phyloP scores from a whole-genome alignment of 30 jellyfish, hydroid and myxozoan species.

The Turritopsis rubra region DNA sequence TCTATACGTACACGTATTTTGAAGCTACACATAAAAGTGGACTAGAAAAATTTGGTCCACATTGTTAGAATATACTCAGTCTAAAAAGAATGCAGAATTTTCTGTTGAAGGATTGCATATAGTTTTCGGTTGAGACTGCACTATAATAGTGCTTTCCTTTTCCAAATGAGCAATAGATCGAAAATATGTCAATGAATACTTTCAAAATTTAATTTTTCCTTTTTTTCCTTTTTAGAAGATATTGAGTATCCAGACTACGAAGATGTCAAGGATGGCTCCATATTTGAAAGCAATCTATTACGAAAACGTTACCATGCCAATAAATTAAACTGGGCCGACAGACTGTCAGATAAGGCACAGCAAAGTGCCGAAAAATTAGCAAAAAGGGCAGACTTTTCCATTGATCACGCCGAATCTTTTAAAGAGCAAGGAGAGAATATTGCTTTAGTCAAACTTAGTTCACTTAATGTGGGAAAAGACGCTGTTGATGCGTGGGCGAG shows the following conservation, averaged over 20 bases:
- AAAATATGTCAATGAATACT: not conserved
- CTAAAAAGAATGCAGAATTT: no score
- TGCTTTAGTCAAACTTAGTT: conserved; percentile 52
- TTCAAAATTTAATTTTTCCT: not conserved
- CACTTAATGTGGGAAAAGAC: conserved; percentile 85
- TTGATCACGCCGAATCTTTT: conserved; percentile 28
- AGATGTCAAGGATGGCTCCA: conserved; percentile 90
- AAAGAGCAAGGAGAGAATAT: conserved; percentile 57
- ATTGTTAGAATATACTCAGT: no score
- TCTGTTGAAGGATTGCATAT: no score
- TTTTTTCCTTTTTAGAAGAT: conserved; percentile 35
- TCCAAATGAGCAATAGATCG: no score
- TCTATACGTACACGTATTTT: no score
- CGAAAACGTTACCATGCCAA: conserved; percentile 71
- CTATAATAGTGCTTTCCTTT: no score
- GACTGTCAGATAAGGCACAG: conserved; percentile 81
- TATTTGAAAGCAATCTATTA: conserved; percentile 65
- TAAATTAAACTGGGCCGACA: conserved; percentile 79
- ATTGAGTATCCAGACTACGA: conserved; percentile 87
- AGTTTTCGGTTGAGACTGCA: no score
- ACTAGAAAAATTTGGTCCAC: no score
- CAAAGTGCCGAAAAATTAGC: conserved; percentile 73
- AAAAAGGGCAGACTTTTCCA: conserved; percentile 34
- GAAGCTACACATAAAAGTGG: no score
- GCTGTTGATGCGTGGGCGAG: conserved; percentile 89